Evolutionary conservation across 23 tunicate genomes (phyloP), one percentile per base, ranked within the genome.

Genomic region (Ascidia mentula): DNA sequence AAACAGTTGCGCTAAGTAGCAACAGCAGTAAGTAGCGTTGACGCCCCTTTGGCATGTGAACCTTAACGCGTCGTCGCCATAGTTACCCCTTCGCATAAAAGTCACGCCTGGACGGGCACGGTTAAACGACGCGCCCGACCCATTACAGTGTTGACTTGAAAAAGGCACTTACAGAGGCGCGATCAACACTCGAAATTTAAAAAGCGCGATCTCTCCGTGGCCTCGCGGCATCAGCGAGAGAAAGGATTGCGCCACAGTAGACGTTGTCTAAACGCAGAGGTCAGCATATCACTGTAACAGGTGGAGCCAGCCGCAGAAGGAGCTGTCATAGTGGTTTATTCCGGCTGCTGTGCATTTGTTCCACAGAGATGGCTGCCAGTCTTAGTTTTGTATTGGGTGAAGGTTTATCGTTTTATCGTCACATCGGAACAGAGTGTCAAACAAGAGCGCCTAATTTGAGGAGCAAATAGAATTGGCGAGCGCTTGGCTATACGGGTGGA

Each of bases 151-250:
- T 53, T 53, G 4, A 28, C 22, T 26, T 53, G 65, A 53, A 53
- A 53, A 53, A 53, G 65, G 65, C 65, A 53, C 65, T 53, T 53
- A 28, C 24, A 53, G 65, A 26, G 22, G 24, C 65, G 28, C 65
- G 65, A 53, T 53, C 65, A 53, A 53, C 65, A 53, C 65, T 53
- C 24, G 65, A 53, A 53, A 53, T 53, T 53, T 53, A 53, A 53
- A 53, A 26, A 26, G 22, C 65, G 65, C 65, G 28, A 53, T 53
- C 65, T 53, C 65, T 53, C 24, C 65, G 65, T 26, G 65, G 65
- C 65, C 22, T 53, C 24, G 65, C 65, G 28, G 65, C 1, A 26
- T 3, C 15, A 53, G 24, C 24, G 65, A 26, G 24, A 53, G 65
- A 26, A 28, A 53, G 22, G 24, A 3, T 6, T 6, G 13, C 65